Evolutionary conservation across 1,140 invertebrate genomes (phyloP).

Genomic region (Thrips palmi): DNA sequence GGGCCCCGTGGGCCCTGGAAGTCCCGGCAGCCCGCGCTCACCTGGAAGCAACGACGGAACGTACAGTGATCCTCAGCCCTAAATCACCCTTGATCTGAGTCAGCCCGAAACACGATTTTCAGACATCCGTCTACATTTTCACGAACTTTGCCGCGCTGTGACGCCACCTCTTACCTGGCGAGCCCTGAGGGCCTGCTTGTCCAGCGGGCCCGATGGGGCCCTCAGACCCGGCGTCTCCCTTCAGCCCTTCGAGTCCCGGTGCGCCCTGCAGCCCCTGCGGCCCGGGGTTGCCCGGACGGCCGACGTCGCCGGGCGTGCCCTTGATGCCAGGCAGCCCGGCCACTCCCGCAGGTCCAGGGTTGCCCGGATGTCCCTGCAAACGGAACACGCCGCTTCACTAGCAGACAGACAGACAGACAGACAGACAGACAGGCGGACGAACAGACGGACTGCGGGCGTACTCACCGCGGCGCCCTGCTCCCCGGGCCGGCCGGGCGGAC

Average conservation of each 20-base stretch:
- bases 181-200: slow-evolving; percentile 32
- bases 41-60: slow-evolving; percentile 18
- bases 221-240: slow-evolving; percentile 47
- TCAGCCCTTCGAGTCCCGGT: slow-evolving; percentile 43
- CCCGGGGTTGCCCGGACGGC: slow-evolving; percentile 45
- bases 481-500: slow-evolving; percentile 48
- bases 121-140: too few species aligned
- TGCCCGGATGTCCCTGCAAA: slow-evolving; percentile 38
- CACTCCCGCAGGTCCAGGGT: slow-evolving; percentile 33
- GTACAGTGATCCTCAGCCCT: neutral
- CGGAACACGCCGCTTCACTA: slow-evolving; percentile 8
- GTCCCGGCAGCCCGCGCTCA: slow-evolving; percentile 24
- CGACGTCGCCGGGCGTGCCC: slow-evolving; percentile 49
- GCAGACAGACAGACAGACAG: too few species aligned
- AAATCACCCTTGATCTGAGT: too few species aligned
- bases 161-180: slow-evolving; percentile 25
- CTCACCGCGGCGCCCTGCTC: slow-evolving; percentile 44
- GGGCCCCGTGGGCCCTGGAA: too few species aligned
- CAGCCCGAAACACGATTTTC: too few species aligned
- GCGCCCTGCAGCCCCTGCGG: slow-evolving; percentile 45
- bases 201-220: slow-evolving; percentile 44
- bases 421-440: too few species aligned
- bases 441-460: slow-evolving; percentile 12
- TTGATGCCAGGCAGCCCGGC: slow-evolving; percentile 53
- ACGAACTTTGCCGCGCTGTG: slow-evolving; percentile 22